Evolutionary conservation across 2,888 invertebrate genomes (phyloP), one percentile per base, ranked within the genome.

Genomic region (Agrochola lota): DNA sequence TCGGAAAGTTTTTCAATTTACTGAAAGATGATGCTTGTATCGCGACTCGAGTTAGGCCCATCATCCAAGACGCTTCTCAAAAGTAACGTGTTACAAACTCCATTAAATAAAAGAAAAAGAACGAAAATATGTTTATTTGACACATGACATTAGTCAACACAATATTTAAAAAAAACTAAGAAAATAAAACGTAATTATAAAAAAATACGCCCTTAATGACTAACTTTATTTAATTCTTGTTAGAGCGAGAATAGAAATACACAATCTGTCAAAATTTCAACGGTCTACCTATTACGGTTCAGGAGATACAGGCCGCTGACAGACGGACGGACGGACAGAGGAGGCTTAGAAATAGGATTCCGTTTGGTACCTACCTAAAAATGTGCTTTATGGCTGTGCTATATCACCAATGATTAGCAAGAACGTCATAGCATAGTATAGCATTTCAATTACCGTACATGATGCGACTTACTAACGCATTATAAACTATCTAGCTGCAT

Each of bases 1-100:
- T 74, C 78, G 71, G 84, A 67, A 88, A 86, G 86, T 92, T 91
- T 91, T 91, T 86, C 90, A 92, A 91, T 91, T 91, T 90, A 84
- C 81, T 86, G 84, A 87, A 88, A 90, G 90, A 88, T 88, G 87
- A 88, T 86, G 84, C 77, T 71, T 87, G 72, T 80, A 87, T 89
- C 74, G 81, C 79, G 75, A 77, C 59, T 63, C 66, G 75, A 74
- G 71, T 81, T 40, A 20, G 69, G n/a, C 12, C 20, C n/a, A 20
- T 69, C 59, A 17, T 59, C n/a, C 69, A 69, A 40, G n/a, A 59
- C n/a, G 11, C 69, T 35, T 35, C 9, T 35, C 20, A 60, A 60
- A 8, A 59, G 59, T 55, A n/a, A 55, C 55, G 23, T n/a, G 23
- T 9, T 23, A 55, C 23, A 23, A 23, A 55, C 3, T 55, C 3